Evolutionary conservation across 2,113 vertebrate genomes (phyloP).

Genomic region (Lophius piscatorius): DNA sequence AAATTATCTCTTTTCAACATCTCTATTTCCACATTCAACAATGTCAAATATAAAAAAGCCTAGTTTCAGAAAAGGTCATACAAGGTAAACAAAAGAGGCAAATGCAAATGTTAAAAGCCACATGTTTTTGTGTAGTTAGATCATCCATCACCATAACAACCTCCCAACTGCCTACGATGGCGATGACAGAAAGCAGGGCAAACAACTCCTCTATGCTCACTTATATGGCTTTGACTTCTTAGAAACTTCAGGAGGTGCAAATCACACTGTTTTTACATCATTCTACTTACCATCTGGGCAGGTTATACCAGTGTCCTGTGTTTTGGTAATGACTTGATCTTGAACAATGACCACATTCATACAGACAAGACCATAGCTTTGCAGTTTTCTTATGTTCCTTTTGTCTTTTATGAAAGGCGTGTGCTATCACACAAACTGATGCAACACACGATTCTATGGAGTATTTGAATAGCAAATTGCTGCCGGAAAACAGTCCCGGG

Average conservation of each 20-base stretch:
- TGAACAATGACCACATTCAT: constrained; percentile 81
- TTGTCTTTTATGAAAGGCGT: constrained; percentile 77
- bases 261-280: constrained; percentile 80
- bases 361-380: constrained; percentile 63
- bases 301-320: constrained; percentile 69
- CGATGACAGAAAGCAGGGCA: constrained; percentile 45
- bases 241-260: constrained; percentile 56
- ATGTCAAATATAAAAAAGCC: constrained; percentile 26
- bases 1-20: constrained; percentile 30
- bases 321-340: constrained; percentile 73
- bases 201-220: constrained; percentile 35
- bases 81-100: constrained; percentile 64
- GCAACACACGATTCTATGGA: constrained; percentile 62
- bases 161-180: constrained; percentile 32
- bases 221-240: constrained; percentile 46
- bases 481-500: constrained; percentile 57
- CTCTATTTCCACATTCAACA: constrained; percentile 12
- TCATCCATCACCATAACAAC: constrained; percentile 54
- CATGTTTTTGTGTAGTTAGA: constrained; percentile 44
- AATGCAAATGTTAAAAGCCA: constrained; percentile 66
- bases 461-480: constrained; percentile 83
- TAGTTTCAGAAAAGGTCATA: constrained; percentile 22
- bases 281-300: constrained; percentile 78
- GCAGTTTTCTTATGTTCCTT: constrained; percentile 70
- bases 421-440: constrained; percentile 66